Percentiles rank a stretch among this genome's conserved stretches.
Conservation (phyloP, 2,888 invertebrate species). For the Brenthis hecate region DNA sequence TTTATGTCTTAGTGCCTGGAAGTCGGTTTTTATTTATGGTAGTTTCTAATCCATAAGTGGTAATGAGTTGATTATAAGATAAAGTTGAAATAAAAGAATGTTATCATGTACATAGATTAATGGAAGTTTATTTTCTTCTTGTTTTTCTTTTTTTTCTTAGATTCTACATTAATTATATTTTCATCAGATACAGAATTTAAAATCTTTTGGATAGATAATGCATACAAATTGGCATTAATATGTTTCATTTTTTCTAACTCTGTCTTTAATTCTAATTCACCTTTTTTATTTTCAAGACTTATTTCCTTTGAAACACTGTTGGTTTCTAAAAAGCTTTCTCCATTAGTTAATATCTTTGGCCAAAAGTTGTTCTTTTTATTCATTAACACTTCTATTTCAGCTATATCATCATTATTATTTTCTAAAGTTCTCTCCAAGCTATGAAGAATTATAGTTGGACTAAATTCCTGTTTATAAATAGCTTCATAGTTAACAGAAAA, state of each 20-base stretch:
- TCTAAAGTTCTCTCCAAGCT: slow-evolving; percentile 85
- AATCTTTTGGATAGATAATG: slow-evolving; percentile 75
- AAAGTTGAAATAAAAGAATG: slow-evolving; percentile 18
- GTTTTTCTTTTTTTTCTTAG: slow-evolving; percentile 54
- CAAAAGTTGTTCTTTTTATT: slow-evolving; percentile 71
- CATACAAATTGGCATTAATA: slow-evolving; percentile 83
- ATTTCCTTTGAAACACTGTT: slow-evolving; percentile 48
- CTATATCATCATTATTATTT: slow-evolving; percentile 68
- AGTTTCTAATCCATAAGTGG: no score
- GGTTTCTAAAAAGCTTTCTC: slow-evolving; percentile 42
- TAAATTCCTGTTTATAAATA: slow-evolving; percentile 82
- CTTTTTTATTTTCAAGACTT: slow-evolving; percentile 55
- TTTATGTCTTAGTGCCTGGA: no score
- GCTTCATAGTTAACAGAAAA: slow-evolving; percentile 84
- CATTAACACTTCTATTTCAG: slow-evolving; percentile 70
- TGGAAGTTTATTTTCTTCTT: slow-evolving; percentile 42
- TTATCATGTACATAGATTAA: slow-evolving; percentile 3
- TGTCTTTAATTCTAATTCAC: slow-evolving; percentile 60
- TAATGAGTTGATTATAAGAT: not conserved
- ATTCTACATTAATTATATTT: slow-evolving; percentile 31
- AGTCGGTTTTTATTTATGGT: no score
- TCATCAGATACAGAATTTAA: slow-evolving; percentile 52
- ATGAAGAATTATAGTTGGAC: slow-evolving; percentile 80
- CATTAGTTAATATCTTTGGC: slow-evolving; percentile 45
- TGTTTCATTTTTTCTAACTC: slow-evolving; percentile 80